These are phyloP conservation scores for Thereuonema tuberculata DNA, from an alignment of 1,140 invertebrate genomes.

Conservation along the genomic window DNA sequence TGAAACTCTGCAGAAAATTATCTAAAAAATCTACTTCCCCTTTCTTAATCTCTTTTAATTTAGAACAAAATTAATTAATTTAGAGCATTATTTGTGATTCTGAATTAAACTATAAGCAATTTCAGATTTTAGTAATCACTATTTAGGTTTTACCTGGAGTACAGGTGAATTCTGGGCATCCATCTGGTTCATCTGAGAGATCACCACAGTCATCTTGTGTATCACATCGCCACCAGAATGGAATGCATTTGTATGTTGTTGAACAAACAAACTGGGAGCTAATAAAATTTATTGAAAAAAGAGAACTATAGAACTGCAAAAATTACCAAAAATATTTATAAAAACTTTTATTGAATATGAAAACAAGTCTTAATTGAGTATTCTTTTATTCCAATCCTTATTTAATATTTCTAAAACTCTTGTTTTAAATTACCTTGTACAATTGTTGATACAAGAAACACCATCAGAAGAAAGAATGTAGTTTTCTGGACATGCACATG, in stretches of 20 bases:
- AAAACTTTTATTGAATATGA: too few species aligned
- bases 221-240: constrained; percentile 48
- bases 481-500: constrained; percentile 68
- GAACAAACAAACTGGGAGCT: constrained; percentile 61
- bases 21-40: background rate
- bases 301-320: too few species aligned
- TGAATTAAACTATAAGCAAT: too few species aligned
- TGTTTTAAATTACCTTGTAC: constrained; percentile 44
- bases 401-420: too few species aligned
- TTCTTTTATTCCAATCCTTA: too few species aligned
- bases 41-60: too few species aligned
- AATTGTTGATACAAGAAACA: constrained; percentile 54
- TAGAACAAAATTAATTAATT: too few species aligned
- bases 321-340: too few species aligned
- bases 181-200: constrained; percentile 53
- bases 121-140: background rate
- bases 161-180: constrained; percentile 56
- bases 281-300: too few species aligned
- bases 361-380: too few species aligned
- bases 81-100: too few species aligned
- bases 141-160: constrained; percentile 17
- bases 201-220: constrained; percentile 60
- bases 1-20: too few species aligned
- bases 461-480: constrained; percentile 51
- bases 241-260: constrained; percentile 53